phyloP scores from a whole-genome alignment of 2,888 invertebrate species.

The Epistrophe grossulariae region DNA sequence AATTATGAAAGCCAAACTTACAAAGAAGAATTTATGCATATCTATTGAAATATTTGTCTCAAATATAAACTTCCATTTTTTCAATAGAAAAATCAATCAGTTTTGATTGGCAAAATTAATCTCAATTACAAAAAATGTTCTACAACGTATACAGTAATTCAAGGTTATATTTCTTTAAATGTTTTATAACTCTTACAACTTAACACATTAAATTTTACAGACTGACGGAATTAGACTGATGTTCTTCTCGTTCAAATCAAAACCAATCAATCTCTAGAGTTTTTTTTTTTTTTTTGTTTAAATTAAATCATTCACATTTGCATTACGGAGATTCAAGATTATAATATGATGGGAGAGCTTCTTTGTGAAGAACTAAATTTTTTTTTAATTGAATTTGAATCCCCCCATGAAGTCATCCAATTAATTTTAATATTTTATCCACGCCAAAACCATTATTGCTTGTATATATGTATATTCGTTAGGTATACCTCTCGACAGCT shows the following conservation, averaged over 20 bases:
- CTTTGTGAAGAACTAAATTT: slow-evolving; percentile 22
- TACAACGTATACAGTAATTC: neutral
- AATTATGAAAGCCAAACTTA: no score
- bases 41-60: no score
- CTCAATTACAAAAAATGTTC: neutral
- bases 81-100: neutral
- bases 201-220: neutral
- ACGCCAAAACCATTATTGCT: slow-evolving; percentile 12
- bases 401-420: slow-evolving; percentile 48
- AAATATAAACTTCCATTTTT: no score
- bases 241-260: neutral
- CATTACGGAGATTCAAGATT: slow-evolving; percentile 18
- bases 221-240: neutral
- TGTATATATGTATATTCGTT: no score
- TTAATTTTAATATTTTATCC: slow-evolving; percentile 65
- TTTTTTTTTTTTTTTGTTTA: slow-evolving; percentile 7
- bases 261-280: neutral
- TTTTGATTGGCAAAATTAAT: neutral
- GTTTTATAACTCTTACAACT: neutral
- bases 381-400: slow-evolving; percentile 58
- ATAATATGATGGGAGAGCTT: neutral
- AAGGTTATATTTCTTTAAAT: neutral
- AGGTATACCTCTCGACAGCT: neutral
- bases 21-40: no score
- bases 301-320: slow-evolving; percentile 58